Base-by-base conservation (phyloP, 2,888 invertebrate genomes). In the Strigamia crassipes region DNA sequence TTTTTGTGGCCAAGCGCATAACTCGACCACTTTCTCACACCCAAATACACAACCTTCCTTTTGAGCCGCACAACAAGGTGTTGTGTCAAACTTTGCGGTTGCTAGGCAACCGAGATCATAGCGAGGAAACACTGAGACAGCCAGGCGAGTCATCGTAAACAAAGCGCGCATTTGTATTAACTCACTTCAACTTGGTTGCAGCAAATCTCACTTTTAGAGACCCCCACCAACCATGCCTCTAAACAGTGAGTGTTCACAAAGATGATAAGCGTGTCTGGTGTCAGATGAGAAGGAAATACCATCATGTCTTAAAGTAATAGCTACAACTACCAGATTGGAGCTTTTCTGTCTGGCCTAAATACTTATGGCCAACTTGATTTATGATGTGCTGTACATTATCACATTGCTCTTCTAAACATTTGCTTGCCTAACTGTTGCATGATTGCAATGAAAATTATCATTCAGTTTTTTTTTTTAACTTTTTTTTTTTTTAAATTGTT, bases 241-340 rank as follows among this genome's bases (percentile, higher is more conserved):
- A 73, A 73, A 73, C 73, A 73, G 73, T 73, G 73, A 73, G 73
- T 73, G 73, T 73, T 73, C 73, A 73, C 73, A 73, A 73, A 27
- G 73, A 73, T 73, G 73, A 73, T 73, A 73, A 73, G 73, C 73
- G 73, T 73, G 73, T 73, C 73, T 73, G 73, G 73, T 73, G 73
- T 73, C 73, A 73, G 73, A 73, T 73, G 73, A 73, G 73, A 31
- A 73, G 73, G 73, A 73, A 73, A 73, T 73, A 73, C 73, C 73
- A 73, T 73, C 73, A 73, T 73, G 73, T 73, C 73, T 73, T 73
- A 73, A 73, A 73, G 73, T 73, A 73, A 73, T 73, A 73, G 73
- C 73, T 73, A 73, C 73, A 73, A 27, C 73, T 73, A 73, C 73
- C 73, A 73, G 73, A 73, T 73, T 73, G 73, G 73, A 73, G 73